Base-by-base conservation (phyloP, 2,888 invertebrate species). In the Criorhina ranunculi region DNA sequence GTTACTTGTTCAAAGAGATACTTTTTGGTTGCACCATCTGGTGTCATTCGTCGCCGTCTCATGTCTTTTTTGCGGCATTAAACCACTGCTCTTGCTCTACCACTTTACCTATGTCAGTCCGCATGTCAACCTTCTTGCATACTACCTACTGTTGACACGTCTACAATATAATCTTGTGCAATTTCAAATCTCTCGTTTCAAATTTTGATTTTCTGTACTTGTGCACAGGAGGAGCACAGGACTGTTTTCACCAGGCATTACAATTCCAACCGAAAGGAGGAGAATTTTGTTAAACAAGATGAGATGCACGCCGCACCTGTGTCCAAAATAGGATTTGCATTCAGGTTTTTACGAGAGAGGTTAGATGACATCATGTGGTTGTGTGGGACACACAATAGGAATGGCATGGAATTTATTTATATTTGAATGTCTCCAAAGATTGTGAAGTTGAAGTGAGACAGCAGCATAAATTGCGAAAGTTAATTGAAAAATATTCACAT, bases 101-200 rank as follows among this genome's bases (percentile, higher is more conserved):
- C 66, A 44, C 72, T 85, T 24, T 80, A 85, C 85, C 85, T 85
- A 85, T 85, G 85, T 75, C 80, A 83, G 73, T 83, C 73, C 62
- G 79, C 73, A 83, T 83, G 79, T 85, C 85, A 64, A 85, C 85
- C 85, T 85, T 85, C 73, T 46, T 75, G 80, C 80, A 85, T 66
- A 70, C 75, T 80, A 85, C 75, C 80, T 85, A 57, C 70, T 76
- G 85, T 80, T 85, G 85, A 85, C 85, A 85, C 85, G 85, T 85
- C 80, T 85, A 80, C 80, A 85, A 85, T 75, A 80, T 76, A 75
- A 80, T 80, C 66, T 85, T 60, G 70, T 85, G 70, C 85, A 80
- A 85, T 85, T 80, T 80, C 75, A 60, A 70, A 80, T 75, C 75
- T 60, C 73, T 73, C 73, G 42, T 64, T 82, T 79, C 67, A 73